Evolutionary conservation across 2,797 vertebrate species (phyloP).

Genomic region (Philypnodon macrostomus): DNA sequence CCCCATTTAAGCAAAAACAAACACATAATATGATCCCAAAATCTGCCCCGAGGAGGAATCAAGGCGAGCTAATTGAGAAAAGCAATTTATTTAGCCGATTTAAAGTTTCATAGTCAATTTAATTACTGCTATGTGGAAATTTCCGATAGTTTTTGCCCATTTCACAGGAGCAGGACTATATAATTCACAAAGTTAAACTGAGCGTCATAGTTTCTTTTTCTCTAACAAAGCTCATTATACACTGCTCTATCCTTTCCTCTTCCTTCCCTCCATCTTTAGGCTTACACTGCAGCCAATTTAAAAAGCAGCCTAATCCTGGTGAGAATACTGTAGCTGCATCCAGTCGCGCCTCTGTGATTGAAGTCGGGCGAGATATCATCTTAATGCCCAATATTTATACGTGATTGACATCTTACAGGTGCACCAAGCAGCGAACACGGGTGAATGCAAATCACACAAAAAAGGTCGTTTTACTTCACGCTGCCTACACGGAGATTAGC

Average conservation of each 20-base stretch:
- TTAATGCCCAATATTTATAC: constrained; percentile 48
- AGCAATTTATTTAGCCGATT: constrained; percentile 77
- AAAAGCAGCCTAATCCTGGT: constrained; percentile 69
- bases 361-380: constrained; percentile 70
- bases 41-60: constrained; percentile 42
- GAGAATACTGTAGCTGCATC: constrained; percentile 60
- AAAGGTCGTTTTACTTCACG: constrained; percentile 30
- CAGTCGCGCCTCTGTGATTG: constrained; percentile 61
- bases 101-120: constrained; percentile 76
- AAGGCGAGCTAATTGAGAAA: constrained; percentile 70
- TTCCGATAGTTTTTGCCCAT: constrained; percentile 66
- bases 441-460: constrained; percentile 37
- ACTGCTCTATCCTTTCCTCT: constrained; percentile 25
- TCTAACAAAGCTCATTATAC: constrained; percentile 64
- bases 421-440: constrained; percentile 28
- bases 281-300: constrained; percentile 76
- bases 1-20: constrained; percentile 34
- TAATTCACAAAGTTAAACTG: constrained; percentile 69
- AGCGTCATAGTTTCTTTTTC: constrained; percentile 25
- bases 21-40: constrained; percentile 38
- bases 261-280: constrained; percentile 37
- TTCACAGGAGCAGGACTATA: constrained; percentile 49
- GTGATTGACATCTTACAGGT: constrained; percentile 69
- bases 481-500: constrained; percentile 51
- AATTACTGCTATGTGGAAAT: constrained; percentile 72